phyloP scores from a whole-genome alignment of 2,888 invertebrate genomes.

The Deilephila elpenor region DNA sequence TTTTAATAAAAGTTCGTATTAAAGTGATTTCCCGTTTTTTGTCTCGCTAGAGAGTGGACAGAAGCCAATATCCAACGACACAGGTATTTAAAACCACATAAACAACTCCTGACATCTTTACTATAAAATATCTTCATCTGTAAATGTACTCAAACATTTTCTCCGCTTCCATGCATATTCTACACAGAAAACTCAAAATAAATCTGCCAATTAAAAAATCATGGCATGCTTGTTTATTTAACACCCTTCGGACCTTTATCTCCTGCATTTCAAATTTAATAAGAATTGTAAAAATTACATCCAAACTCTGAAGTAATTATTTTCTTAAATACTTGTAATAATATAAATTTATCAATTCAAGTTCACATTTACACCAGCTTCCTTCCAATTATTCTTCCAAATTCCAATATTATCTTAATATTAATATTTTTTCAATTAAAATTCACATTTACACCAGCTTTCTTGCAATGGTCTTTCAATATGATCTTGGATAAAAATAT shows the following conservation, averaged over 20 bases:
- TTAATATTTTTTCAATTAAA: too few species aligned
- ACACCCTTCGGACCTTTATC: too few species aligned
- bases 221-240: too few species aligned
- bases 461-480: too few species aligned
- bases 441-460: too few species aligned
- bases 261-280: neutral
- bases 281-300: neutral
- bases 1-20: neutral
- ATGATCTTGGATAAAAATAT: too few species aligned
- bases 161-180: neutral
- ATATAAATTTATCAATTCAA: neutral
- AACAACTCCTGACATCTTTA: constrained; percentile 11
- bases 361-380: neutral
- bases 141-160: neutral
- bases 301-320: too few species aligned
- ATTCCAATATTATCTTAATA: neutral
- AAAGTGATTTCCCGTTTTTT: constrained; percentile 25
- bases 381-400: neutral
- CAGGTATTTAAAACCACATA: constrained; percentile 24
- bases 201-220: too few species aligned
- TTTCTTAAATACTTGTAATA: neutral
- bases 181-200: neutral
- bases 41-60: constrained; percentile 25
- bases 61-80: constrained; percentile 27
- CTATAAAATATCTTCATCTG: neutral